A percentile compares a stretch with the other conserved stretches of the same genome.
phyloP scores from a whole-genome alignment of 1,140 invertebrate species.

The Apis cerana region DNA sequence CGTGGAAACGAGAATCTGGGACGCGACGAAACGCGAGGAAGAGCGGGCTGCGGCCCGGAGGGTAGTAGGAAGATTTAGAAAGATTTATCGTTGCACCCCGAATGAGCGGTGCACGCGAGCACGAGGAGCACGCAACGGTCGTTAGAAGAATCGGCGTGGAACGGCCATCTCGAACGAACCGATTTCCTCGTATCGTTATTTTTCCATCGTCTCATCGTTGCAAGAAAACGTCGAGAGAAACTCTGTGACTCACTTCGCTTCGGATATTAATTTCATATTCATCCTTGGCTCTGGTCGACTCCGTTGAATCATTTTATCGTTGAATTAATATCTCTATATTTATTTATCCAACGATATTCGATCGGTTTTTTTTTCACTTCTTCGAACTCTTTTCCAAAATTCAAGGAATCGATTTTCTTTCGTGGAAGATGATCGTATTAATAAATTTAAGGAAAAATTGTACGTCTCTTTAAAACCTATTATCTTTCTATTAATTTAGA shows the following conservation, averaged over 20 bases:
- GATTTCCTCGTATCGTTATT: neutral
- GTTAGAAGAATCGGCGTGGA: neutral
- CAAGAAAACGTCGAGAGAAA: neutral
- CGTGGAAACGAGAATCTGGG: slow-evolving; percentile 29
- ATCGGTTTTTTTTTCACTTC: too few relatives aligned
- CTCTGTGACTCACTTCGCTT: neutral
- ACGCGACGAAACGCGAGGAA: slow-evolving; percentile 22
- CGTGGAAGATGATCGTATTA: too few relatives aligned
- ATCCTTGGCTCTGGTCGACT: neutral
- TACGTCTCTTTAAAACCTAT: too few relatives aligned
- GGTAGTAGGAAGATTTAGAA: slow-evolving; percentile 17
- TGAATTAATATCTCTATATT: too few relatives aligned
- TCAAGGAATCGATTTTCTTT: too few relatives aligned
- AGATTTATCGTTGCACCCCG: slow-evolving; percentile 25
- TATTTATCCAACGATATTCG: too few relatives aligned
- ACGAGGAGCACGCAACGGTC: slow-evolving; percentile 21
- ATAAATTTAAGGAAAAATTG: too few relatives aligned
- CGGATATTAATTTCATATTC: neutral
- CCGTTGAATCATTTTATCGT: neutral
- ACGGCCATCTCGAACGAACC: neutral
- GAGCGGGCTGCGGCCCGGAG: slow-evolving; percentile 14
- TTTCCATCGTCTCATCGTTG: neutral
- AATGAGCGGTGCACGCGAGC: slow-evolving; percentile 15
- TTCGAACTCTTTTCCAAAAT: too few relatives aligned
- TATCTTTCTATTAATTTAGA: too few relatives aligned